phyloP scores from a whole-genome alignment of 2,113 vertebrate species.

The Lagopus leucura region DNA sequence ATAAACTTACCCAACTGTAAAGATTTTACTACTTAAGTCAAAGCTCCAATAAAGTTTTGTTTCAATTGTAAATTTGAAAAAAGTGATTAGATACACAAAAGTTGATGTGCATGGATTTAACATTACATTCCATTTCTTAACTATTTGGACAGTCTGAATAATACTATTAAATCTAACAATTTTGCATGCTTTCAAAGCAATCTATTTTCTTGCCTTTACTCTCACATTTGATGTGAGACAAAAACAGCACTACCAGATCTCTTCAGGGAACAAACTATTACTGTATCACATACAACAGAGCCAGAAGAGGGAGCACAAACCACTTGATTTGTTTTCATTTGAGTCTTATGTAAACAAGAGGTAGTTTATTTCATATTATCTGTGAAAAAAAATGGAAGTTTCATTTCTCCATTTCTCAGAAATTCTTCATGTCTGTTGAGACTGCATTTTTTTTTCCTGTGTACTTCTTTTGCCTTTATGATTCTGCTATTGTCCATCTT shows the following conservation, averaged over 20 bases:
- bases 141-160: neutral
- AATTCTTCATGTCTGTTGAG: neutral
- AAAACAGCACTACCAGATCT: neutral
- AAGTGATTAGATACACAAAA: neutral
- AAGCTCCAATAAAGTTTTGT: neutral
- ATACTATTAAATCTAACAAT: neutral
- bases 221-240: neutral
- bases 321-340: slow-evolving; percentile 45
- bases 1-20: neutral
- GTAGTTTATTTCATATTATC: slow-evolving; percentile 22
- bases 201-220: neutral
- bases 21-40: neutral
- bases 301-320: slow-evolving; percentile 63
- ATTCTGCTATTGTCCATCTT: slow-evolving; percentile 15
- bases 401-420: slow-evolving; percentile 10
- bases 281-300: slow-evolving; percentile 5
- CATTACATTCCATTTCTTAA: neutral
- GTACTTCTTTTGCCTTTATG: slow-evolving; percentile 33
- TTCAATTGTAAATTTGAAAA: neutral
- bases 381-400: neutral
- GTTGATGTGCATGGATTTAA: neutral
- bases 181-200: neutral
- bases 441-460: slow-evolving; percentile 1
- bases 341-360: slow-evolving; percentile 21
- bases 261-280: neutral